These are phyloP conservation scores for Lontra canadensis DNA, from an alignment of 2,113 vertebrate species.

Conservation along the genomic window DNA sequence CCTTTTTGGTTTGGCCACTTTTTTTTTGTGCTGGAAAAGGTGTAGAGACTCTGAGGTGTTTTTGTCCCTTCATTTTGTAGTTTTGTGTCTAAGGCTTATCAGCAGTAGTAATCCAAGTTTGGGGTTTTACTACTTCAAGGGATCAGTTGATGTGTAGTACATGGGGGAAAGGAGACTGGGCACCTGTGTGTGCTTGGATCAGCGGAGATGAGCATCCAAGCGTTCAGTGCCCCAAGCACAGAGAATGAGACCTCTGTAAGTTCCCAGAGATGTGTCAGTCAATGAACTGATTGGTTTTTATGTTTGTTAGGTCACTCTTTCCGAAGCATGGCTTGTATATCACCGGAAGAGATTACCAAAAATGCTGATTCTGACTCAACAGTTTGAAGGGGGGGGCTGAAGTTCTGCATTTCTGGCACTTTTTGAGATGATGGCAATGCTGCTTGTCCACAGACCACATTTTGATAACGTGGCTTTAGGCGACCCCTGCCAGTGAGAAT, in stretches of 20 bases:
- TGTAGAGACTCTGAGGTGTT: neutral
- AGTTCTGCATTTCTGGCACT: neutral
- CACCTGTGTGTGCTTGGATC: neutral
- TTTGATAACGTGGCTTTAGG: neutral
- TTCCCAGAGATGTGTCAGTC: neutral
- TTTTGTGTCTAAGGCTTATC: neutral
- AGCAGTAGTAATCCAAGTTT: neutral
- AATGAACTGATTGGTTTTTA: neutral
- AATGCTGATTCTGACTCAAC: neutral
- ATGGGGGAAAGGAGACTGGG: neutral
- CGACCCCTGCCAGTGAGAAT: neutral
- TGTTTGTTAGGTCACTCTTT: neutral
- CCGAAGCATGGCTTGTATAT: neutral
- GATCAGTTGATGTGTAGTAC: neutral
- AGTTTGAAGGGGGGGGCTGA: rapidly evolving
- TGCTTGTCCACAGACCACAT: neutral
- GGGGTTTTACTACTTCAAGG: neutral
- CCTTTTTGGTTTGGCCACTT: neutral
- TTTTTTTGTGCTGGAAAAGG: neutral
- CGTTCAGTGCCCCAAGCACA: neutral
- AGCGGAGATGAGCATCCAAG: rapidly evolving
- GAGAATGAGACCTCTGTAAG: neutral
- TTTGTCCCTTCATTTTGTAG: neutral
- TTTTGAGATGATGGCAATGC: too few relatives aligned
- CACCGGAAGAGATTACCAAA: neutral